Base-by-base conservation (phyloP, 2,888 invertebrate genomes). In the Lasioglossum lativentre region DNA sequence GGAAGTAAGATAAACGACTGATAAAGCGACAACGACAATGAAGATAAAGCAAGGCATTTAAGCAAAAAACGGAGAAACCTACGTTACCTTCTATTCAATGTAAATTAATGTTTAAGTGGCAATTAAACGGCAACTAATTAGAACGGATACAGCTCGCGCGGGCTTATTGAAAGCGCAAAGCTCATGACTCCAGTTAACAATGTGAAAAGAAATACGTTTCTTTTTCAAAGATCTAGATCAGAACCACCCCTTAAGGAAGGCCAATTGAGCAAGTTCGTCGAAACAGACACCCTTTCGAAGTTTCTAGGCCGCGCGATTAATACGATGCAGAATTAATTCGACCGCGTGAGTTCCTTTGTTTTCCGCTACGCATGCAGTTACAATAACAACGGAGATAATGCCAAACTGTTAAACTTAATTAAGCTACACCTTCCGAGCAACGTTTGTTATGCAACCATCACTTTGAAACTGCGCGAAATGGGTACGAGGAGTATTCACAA, bases 341-440 rank as follows among this genome's bases (percentile, higher is more conserved):
- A 52, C 47, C 56, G 30, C 45, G 16, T 19, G 16, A 40, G 59
- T 30, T 45, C 56, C 42, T n/a, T 27, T 40, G 47, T 59, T 63
- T 42, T 16, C 73, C 19, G 12, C 12, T 23, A 40, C 14, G 6
- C 45, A 34, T 42, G 1, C 34, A 47, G 59, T n/a, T 38, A 72
- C 4, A 30, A 70, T 16, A 23, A 47, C 38, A 78, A 40, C 34
- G 70, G 47, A 52, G 47, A 56, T 79, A 68, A 70, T 59, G 66
- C 40, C 38, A 27, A 83, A 78, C 78, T 68, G 59, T 45, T 40
- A 23, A n/a, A n/a, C 38, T 74, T 75, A 80, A 84, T 84, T 80
- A 75, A 75, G 38, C 80, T 52, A 42, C 34, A 47, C 30, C 38
- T 42, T 14, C n/a, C 68, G 63, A 75, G 52, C 59, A 77, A 34